Percentiles rank a stretch among this genome's conserved stretches.
These are phyloP conservation scores for Drosophila persimilis DNA, from an alignment of 1,140 invertebrate species.

Conservation along the genomic window DNA sequence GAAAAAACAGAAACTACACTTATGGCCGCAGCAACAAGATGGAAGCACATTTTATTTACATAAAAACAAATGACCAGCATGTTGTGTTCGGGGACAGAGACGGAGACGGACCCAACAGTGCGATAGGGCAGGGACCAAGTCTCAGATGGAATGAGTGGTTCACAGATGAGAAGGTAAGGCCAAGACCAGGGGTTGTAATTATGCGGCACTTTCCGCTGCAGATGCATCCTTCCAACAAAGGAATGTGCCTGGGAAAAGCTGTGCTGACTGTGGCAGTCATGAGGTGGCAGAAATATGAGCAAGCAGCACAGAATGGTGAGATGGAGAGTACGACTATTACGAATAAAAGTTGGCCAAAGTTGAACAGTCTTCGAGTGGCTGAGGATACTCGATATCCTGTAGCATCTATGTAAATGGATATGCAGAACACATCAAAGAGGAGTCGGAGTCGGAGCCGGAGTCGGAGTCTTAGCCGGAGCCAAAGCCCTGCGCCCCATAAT, in stretches of 20 bases:
- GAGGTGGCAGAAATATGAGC: slow-evolving; percentile 56
- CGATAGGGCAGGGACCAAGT: slow-evolving; percentile 7
- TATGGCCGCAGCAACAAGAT: slow-evolving; percentile 46
- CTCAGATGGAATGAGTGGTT: slow-evolving; percentile 23
- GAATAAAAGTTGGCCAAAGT: neutral
- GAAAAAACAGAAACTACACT: slow-evolving; percentile 47
- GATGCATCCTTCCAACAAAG: slow-evolving; percentile 32
- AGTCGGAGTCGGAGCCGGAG: too few species aligned
- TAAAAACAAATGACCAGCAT: slow-evolving; percentile 81
- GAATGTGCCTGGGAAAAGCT: slow-evolving; percentile 66
- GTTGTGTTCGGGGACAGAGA: slow-evolving; percentile 47
- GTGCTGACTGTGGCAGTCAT: slow-evolving; percentile 20
- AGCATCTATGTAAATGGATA: too few species aligned
- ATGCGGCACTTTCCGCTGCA: slow-evolving; percentile 48
- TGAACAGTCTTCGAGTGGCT: too few species aligned
- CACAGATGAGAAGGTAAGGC: slow-evolving; percentile 39
- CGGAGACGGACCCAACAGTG: slow-evolving; percentile 4
- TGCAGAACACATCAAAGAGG: too few species aligned
- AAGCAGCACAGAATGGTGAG: slow-evolving; percentile 9
- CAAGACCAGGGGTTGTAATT: slow-evolving; percentile 68
- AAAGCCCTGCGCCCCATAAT: slow-evolving; percentile 1
- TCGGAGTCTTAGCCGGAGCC: too few species aligned
- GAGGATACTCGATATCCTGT: too few species aligned
- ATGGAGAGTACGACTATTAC: slow-evolving; percentile 2
- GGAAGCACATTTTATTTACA: slow-evolving; percentile 74